Evolutionary conservation across 1,140 invertebrate species (phyloP), one percentile per base, ranked within the genome.

Genomic region (Cotesia vestalis): DNA sequence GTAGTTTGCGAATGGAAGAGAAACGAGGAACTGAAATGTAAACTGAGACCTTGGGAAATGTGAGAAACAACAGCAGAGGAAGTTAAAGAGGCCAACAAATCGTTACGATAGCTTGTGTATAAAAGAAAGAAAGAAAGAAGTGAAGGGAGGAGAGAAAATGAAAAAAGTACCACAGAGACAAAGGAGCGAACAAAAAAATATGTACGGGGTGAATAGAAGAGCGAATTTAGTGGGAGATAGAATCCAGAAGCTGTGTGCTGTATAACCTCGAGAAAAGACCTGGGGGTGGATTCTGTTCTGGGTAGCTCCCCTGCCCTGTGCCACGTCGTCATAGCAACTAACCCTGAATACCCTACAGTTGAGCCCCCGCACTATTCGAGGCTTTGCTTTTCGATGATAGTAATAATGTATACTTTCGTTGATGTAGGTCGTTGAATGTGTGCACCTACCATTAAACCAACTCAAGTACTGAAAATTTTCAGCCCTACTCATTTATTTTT

Each of bases 361-460:
- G 78, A 78, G 76, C 75, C 73, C 73, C 67, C 38, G 27, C 60
- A 66, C 67, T 64, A 74, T 79, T 76, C 73, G 74, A 69, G 79
- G 80, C 80, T 81, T 82, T 81, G 80, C 80, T 81, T 82, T 80
- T 77, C 79, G 77, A 82, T 81, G 79, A 77, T 78, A 79, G 78
- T 79, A 80, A 80, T 82, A 81, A 82, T 80, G 78, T 81, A 81
- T 80, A 76, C 78, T 77, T 73, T 75, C 75, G 76, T 79, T 81
- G 79, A 80, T 81, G 78, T 80, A 80, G 78, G 79, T 80, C 78
- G 79, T 79, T 79, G 77, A 75, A 80, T 71, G 74, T 73, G 64
- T 63, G 71, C 51, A 55, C 4, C 27, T 20, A 14, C 35, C 52
- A 12, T 53, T 55, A 69, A 40, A 36, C 66, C 34, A 35, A 20